Percentiles rank a stretch among this genome's conserved stretches.
Evolutionary conservation across 2,797 vertebrate genomes (phyloP).

Genomic region (Fistularia commersonii): DNA sequence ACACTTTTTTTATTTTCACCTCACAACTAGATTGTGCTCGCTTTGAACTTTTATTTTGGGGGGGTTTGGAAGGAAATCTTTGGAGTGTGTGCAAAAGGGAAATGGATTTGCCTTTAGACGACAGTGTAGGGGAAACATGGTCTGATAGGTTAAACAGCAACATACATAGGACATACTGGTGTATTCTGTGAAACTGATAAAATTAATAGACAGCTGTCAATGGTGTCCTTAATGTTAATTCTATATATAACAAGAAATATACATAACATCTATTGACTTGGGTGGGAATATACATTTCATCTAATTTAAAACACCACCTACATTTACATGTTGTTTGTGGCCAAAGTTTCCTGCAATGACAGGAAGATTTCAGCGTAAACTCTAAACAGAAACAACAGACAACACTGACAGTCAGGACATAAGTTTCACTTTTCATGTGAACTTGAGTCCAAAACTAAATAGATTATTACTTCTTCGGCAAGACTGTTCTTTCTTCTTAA

Average conservation of each 20-base stretch:
- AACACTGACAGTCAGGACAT: constrained; percentile 24
- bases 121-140: background rate
- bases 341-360: constrained; percentile 12
- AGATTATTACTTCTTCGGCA: background rate
- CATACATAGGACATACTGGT: no score
- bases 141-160: background rate
- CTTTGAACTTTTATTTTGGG: background rate
- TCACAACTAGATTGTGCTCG: background rate
- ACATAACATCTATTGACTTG: background rate
- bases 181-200: no score
- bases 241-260: no score
- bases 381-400: constrained; percentile 29
- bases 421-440: constrained; percentile 4
- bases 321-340: constrained; percentile 24
- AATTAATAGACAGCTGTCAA: no score
- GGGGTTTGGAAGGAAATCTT: no score
- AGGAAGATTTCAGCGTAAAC: constrained; percentile 37
- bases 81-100: no score
- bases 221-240: no score
- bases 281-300: background rate
- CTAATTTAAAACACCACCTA: constrained; percentile 29
- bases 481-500: background rate
- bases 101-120: no score
- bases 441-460: no score
- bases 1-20: no score